These are phyloP conservation scores for Acromyrmex echinatior DNA, from an alignment of 1,140 invertebrate species.

Conservation along the genomic window DNA sequence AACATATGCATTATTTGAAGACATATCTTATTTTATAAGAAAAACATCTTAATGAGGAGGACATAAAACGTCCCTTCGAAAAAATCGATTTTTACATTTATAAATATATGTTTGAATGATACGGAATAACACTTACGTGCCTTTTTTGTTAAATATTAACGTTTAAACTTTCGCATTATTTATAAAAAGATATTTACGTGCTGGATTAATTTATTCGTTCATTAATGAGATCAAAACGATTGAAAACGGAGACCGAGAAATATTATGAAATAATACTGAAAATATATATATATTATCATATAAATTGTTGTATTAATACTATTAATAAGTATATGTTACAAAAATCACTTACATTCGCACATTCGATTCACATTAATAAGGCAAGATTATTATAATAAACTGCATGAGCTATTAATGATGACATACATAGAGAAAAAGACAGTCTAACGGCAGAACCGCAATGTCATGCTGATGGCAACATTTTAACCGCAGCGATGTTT, in stretches of 20 bases:
- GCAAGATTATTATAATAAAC: constrained; percentile 28
- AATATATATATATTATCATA: neutral
- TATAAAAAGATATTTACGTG: neutral
- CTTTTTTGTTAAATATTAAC: neutral
- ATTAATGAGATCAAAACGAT: neutral
- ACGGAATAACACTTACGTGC: neutral
- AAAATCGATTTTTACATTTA: neutral
- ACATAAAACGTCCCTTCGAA: neutral
- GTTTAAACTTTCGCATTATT: neutral
- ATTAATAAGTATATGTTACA: neutral
- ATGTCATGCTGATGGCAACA: neutral
- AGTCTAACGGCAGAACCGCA: constrained; percentile 27
- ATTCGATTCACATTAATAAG: neutral
- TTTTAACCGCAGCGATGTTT: constrained; percentile 25
- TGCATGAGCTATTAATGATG: neutral
- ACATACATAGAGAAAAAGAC: neutral
- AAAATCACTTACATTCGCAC: neutral
- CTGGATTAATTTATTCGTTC: neutral
- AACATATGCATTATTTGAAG: neutral
- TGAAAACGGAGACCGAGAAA: neutral
- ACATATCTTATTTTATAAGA: neutral
- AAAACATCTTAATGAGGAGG: neutral
- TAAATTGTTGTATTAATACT: neutral
- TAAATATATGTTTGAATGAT: neutral
- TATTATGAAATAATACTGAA: neutral